Conservation (phyloP, 2,888 invertebrate genomes). For the Tachystola acroxantha region DNA sequence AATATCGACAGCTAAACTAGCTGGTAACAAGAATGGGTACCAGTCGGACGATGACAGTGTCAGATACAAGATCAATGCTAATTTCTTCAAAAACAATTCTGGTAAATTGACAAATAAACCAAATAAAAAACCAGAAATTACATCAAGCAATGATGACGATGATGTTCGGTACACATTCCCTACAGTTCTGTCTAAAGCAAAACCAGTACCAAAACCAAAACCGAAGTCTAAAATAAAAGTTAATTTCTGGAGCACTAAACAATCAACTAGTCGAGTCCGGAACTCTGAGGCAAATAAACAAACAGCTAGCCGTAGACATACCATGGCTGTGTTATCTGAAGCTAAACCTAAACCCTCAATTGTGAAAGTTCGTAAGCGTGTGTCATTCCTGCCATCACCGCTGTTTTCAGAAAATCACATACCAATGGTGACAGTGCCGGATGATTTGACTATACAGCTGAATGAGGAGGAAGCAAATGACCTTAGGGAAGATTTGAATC, state of each 20-base stretch:
- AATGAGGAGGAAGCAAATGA: conserved; percentile 69
- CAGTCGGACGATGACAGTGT: conserved; percentile 66
- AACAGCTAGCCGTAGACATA: conserved; percentile 47
- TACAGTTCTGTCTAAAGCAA: conserved; percentile 33
- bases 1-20: conserved; percentile 25
- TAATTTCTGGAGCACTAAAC: conserved; percentile 68
- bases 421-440: conserved; percentile 71
- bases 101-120: conserved; percentile 31
- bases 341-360: conserved; percentile 40
- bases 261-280: conserved; percentile 36
- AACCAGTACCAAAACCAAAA: conserved; percentile 46
- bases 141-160: conserved; percentile 44
- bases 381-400: conserved; percentile 66
- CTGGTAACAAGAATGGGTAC: conserved; percentile 45
- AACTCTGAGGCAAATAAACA: conserved; percentile 32
- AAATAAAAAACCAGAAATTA: conserved; percentile 26
- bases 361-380: conserved; percentile 60
- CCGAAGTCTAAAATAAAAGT: conserved; percentile 64
- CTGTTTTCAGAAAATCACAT: conserved; percentile 64
- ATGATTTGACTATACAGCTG: conserved; percentile 70
- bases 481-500: conserved; percentile 54
- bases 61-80: conserved; percentile 57
- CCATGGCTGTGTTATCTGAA: conserved; percentile 34
- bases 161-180: conserved; percentile 62
- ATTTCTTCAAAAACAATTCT: conserved; percentile 41